phyloP scores from a whole-genome alignment of 2,113 vertebrate species.

The Gallinago jamesoni region DNA sequence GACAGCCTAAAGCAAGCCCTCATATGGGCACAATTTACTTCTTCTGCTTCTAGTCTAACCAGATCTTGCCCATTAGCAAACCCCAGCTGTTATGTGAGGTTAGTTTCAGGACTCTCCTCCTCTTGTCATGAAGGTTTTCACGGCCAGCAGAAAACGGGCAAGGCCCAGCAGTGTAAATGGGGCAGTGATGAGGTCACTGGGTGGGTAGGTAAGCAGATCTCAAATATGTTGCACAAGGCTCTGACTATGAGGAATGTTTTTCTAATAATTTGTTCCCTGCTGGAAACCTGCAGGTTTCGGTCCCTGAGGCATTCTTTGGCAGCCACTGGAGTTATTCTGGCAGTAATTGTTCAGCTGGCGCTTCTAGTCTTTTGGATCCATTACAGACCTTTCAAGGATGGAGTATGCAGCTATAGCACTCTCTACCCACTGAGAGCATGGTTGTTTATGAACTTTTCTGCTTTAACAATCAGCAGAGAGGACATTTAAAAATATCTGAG shows the following conservation, averaged over 20 bases:
- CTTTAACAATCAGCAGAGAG: slow-evolving; percentile 12
- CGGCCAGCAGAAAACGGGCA: background rate
- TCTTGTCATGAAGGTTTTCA: background rate
- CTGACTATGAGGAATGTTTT: slow-evolving; percentile 38
- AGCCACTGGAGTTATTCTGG: slow-evolving; percentile 27
- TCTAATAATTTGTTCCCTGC: slow-evolving; percentile 47
- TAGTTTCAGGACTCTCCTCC: background rate
- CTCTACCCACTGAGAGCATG: background rate
- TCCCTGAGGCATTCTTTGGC: slow-evolving; percentile 42
- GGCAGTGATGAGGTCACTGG: slow-evolving; percentile 16
- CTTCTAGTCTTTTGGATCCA: background rate
- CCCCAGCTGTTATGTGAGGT: background rate
- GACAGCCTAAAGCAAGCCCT: background rate
- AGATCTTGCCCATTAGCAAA: background rate
- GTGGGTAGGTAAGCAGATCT: slow-evolving; percentile 27
- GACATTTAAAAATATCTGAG: background rate
- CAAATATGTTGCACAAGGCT: slow-evolving; percentile 23
- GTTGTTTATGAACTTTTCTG: background rate
- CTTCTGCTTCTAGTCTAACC: background rate
- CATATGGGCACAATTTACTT: background rate
- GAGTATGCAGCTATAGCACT: background rate
- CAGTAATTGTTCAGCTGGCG: slow-evolving; percentile 25
- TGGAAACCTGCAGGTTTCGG: slow-evolving; percentile 45
- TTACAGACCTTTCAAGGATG: slow-evolving; percentile 19
- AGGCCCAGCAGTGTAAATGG: background rate